phyloP scores from a whole-genome alignment of 1,140 invertebrate species.

The Scaptomyza graminum region DNA sequence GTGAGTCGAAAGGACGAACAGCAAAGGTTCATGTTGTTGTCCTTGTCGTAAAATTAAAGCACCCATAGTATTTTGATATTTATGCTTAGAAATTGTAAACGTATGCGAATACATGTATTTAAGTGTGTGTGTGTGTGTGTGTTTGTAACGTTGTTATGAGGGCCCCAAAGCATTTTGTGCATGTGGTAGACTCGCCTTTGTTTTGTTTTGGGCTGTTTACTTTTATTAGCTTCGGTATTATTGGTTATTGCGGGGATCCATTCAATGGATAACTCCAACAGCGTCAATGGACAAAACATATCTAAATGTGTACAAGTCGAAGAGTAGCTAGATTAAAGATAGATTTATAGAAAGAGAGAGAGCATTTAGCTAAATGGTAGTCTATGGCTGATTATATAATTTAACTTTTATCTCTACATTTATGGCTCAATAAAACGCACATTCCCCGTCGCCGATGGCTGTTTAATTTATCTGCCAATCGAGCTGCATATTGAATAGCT shows the following conservation, averaged over 20 bases:
- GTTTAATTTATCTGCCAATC: constrained; percentile 51
- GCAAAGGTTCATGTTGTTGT: constrained; percentile 32
- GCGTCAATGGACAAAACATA: constrained; percentile 11
- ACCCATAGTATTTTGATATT: constrained; percentile 76
- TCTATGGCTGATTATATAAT: constrained; percentile 59
- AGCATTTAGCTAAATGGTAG: constrained; percentile 54
- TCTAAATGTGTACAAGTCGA: neutral
- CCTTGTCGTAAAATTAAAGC: constrained; percentile 76
- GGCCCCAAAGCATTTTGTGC: constrained; percentile 52
- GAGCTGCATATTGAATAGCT: constrained; percentile 56
- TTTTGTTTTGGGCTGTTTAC: constrained; percentile 63
- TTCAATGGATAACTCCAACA: constrained; percentile 1
- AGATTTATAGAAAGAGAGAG: neutral
- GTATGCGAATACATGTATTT: constrained; percentile 38
- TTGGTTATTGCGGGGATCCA: constrained; percentile 65
- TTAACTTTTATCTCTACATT: constrained; percentile 79
- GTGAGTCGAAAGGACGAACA: constrained; percentile 15
- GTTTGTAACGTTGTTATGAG: constrained; percentile 53
- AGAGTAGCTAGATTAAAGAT: neutral
- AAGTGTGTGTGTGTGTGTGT: constrained; percentile 20
- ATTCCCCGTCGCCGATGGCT: constrained; percentile 23
- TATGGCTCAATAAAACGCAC: constrained; percentile 75
- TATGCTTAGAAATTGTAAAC: constrained; percentile 73
- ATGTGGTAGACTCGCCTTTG: constrained; percentile 43
- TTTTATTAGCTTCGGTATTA: constrained; percentile 79